Base-by-base conservation (phyloP, 1,140 invertebrate genomes). In the Drosophila saltans region DNA sequence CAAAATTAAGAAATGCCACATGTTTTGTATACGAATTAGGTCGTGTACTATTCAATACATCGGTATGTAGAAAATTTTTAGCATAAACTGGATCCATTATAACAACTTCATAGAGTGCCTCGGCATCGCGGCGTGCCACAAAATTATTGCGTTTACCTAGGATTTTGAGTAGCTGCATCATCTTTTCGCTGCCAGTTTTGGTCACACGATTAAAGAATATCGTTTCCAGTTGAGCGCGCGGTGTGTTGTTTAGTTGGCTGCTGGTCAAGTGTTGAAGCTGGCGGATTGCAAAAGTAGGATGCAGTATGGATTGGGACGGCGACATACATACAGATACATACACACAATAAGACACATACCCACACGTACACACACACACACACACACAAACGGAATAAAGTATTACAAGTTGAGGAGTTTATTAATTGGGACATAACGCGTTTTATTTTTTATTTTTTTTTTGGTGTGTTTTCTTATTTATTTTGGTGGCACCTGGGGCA, bases 121-220 rank as follows among this genome's bases (percentile, higher is more conserved):
- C 96, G 41, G 95, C 93, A 92, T 98, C 97, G 61, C 97, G 95
- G 75, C 97, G 95, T 81, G 97, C 97, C 78, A 95, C 94, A 88
- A 97, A 97, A 67, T 94, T 93, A 92, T 98, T 97, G 74, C 93
- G 94, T 65, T 95, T 93, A 2, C 96, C 95, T 16, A 98, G 92
- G 75, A 95, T 92, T 72, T 96, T 93, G 2, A 98, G 90, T 5
- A 98, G 93, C 86, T 97, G 96, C 96, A 98, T 97, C 79, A 98
- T 96, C 3, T 97, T 97, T 92, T 97, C 96, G 64, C 96, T 96
- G 52, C 93, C 93, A 33, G 97, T 96, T 93, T 98, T 98, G 1
- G 97, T 97, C 11, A 98, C 97, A 10, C 97, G 93, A 93, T 98
- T 98, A 93, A 97, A 98, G 93, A 98, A 97, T n/a, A 98, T 83